Evolutionary conservation across 1,140 invertebrate genomes (phyloP).

Genomic region (Caerostris darwini): DNA sequence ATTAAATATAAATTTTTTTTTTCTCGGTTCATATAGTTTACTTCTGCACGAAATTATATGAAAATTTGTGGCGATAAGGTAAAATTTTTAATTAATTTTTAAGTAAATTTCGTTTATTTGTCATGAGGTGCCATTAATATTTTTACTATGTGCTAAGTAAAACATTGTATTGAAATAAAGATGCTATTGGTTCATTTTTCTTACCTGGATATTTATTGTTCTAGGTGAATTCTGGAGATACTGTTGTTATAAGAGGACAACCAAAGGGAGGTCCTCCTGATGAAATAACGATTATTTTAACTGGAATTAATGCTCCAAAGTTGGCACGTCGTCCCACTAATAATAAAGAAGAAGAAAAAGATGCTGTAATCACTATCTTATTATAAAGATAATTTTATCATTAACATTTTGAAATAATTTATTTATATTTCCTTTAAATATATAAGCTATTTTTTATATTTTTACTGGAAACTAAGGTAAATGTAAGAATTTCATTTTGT

Average conservation of each 20-base stretch:
- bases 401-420: background rate
- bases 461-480: no score
- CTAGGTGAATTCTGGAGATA: conserved; percentile 94
- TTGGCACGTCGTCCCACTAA: conserved; percentile 88
- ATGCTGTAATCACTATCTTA: conserved; percentile 85
- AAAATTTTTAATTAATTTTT: no score
- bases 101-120: background rate
- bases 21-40: no score
- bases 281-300: conserved; percentile 94
- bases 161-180: background rate
- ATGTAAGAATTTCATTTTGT: no score
- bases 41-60: no score
- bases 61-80: no score
- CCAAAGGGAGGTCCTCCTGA: conserved; percentile 92
- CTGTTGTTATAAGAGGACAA: conserved; percentile 91
- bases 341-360: conserved; percentile 87
- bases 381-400: background rate
- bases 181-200: background rate
- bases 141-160: background rate
- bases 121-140: background rate
- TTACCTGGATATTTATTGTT: conserved; percentile 77
- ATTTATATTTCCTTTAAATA: background rate
- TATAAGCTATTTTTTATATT: background rate
- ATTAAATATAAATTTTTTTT: no score
- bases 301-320: conserved; percentile 95